Percentiles rank a stretch among this genome's conserved stretches.
These are phyloP conservation scores for Apus apus DNA, from an alignment of 2,113 vertebrate genomes.

Conservation along the genomic window DNA sequence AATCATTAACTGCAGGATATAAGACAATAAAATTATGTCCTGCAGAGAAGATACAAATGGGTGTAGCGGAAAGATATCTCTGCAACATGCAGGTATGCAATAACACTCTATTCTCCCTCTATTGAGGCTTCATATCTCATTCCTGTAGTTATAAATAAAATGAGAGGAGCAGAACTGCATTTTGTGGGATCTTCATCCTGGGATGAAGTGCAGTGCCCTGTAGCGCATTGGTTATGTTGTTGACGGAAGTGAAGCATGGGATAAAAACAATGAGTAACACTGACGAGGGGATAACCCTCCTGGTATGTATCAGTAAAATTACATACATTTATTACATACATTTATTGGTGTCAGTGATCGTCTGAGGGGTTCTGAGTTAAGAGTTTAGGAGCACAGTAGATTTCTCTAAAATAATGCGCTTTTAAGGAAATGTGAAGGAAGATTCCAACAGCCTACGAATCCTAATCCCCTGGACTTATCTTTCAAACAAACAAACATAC, in stretches of 20 bases:
- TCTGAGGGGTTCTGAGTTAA: neutral
- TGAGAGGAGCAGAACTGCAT: neutral
- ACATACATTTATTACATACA: neutral
- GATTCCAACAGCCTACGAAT: constrained; percentile 1
- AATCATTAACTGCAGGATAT: neutral
- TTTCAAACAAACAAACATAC: neutral
- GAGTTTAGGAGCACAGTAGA: neutral
- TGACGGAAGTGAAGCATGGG: neutral
- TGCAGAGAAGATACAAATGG: neutral
- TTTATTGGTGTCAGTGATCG: neutral
- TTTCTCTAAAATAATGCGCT: constrained; percentile 17
- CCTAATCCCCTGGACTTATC: neutral
- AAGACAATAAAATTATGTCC: neutral
- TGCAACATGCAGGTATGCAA: neutral
- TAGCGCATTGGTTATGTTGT: neutral
- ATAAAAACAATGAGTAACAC: neutral
- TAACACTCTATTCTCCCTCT: neutral
- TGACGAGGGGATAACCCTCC: neutral
- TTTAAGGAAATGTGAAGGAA: constrained; percentile 9
- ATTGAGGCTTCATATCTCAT: neutral
- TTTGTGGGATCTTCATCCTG: neutral
- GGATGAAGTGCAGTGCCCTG: neutral
- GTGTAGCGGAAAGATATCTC: neutral
- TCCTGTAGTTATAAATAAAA: neutral
- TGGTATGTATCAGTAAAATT: neutral